phyloP scores from a whole-genome alignment of 1,140 invertebrate species.

The Papilio xuthus region DNA sequence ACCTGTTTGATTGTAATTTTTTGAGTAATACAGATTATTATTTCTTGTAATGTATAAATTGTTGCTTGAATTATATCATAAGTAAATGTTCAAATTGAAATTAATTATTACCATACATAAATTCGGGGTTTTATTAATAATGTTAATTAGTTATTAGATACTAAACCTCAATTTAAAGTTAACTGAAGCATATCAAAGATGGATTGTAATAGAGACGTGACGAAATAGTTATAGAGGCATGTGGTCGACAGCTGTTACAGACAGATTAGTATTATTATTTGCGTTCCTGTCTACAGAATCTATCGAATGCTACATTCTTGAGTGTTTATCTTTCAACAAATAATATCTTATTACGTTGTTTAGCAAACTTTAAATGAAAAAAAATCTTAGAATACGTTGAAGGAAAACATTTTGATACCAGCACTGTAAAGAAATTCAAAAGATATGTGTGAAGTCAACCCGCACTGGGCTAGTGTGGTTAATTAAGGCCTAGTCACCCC shows the following conservation, averaged over 20 bases:
- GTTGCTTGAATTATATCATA: neutral
- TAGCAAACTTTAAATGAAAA: no score
- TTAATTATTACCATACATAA: no score
- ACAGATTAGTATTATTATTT: neutral
- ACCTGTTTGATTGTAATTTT: neutral
- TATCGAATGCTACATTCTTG: neutral
- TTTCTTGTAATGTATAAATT: no score
- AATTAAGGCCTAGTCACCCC: no score
- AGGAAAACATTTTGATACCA: no score
- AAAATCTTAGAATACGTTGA: no score
- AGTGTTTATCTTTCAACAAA: neutral
- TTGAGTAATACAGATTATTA: no score
- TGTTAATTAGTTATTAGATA: neutral
- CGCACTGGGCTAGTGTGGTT: no score
- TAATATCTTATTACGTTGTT: neutral
- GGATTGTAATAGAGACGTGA: neutral
- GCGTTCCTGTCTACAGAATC: neutral
- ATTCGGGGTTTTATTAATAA: no score
- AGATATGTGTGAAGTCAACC: no score
- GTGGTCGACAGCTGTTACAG: conserved; percentile 4
- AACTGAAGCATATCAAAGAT: neutral
- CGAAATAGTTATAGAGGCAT: conserved; percentile 1
- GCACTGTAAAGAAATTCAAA: no score
- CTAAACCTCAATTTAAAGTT: neutral
- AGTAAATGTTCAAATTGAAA: no score